These are phyloP conservation scores for Drosophila triauraria DNA, from an alignment of 1,140 invertebrate genomes.

Conservation along the genomic window DNA sequence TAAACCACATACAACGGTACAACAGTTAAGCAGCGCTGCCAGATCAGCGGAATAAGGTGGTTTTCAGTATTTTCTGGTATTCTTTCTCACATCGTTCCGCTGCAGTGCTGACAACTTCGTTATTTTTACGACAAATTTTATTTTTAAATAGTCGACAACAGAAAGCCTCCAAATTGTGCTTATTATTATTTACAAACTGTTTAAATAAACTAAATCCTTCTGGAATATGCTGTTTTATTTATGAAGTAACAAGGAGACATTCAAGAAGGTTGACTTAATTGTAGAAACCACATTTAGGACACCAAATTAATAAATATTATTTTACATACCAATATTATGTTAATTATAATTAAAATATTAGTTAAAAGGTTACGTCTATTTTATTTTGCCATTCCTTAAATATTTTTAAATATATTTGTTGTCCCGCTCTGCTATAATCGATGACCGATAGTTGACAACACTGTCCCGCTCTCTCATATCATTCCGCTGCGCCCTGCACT, in stretches of 20 bases:
- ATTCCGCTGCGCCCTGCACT: constrained; percentile 35
- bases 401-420: not conserved
- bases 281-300: no score
- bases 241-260: no score
- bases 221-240: not conserved
- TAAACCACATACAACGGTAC: not conserved
- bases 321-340: no score
- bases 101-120: no score
- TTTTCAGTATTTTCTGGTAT: constrained; percentile 17
- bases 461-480: constrained; percentile 5
- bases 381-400: not conserved
- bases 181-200: not conserved
- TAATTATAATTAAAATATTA: not conserved
- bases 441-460: not conserved
- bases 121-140: not conserved
- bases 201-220: not conserved
- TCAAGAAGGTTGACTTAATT: no score
- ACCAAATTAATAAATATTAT: no score
- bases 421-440: not conserved
- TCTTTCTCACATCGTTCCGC: not conserved
- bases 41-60: not conserved
- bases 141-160: not conserved
- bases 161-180: not conserved
- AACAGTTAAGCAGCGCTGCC: constrained; percentile 6
- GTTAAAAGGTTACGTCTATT: not conserved